A percentile compares a stretch with the other conserved stretches of the same genome.
These are phyloP conservation scores for Orthosia incerta DNA, from an alignment of 2,888 invertebrate genomes.

Conservation along the genomic window DNA sequence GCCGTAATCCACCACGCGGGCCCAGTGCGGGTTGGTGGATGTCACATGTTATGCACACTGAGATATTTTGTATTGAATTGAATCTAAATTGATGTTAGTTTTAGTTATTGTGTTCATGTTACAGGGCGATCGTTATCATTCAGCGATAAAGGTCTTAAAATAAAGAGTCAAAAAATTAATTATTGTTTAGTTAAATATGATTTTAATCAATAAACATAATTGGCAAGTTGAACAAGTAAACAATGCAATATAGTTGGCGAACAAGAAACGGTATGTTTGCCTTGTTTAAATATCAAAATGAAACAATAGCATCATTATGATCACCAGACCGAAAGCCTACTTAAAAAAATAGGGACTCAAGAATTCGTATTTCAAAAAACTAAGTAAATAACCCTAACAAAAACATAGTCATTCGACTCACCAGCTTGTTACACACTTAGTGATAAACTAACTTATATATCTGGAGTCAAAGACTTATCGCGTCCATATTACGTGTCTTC, in stretches of 20 bases:
- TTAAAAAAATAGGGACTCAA: background rate
- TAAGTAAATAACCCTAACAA: conserved; percentile 13
- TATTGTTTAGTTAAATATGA: background rate
- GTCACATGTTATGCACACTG: too few species aligned
- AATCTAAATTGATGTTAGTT: background rate
- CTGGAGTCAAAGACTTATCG: conserved; percentile 68
- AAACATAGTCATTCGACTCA: conserved; percentile 68
- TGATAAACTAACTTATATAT: conserved; percentile 76
- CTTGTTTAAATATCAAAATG: background rate
- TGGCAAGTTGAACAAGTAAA: background rate
- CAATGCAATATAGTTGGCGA: too few species aligned
- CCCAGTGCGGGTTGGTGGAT: too few species aligned
- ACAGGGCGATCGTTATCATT: background rate
- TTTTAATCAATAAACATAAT: background rate
- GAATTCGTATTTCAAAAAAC: background rate
- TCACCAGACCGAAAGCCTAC: conserved; percentile 20
- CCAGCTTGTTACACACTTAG: conserved; percentile 72
- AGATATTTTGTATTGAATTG: background rate
- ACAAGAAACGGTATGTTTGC: background rate
- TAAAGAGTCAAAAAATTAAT: background rate
- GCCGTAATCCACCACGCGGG: too few species aligned
- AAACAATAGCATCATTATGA: background rate
- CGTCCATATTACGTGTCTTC: conserved; percentile 63
- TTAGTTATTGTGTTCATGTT: background rate
- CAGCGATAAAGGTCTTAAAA: background rate